Conservation (phyloP, 2,113 vertebrate species). For the Cephalopholis sonnerati region DNA sequence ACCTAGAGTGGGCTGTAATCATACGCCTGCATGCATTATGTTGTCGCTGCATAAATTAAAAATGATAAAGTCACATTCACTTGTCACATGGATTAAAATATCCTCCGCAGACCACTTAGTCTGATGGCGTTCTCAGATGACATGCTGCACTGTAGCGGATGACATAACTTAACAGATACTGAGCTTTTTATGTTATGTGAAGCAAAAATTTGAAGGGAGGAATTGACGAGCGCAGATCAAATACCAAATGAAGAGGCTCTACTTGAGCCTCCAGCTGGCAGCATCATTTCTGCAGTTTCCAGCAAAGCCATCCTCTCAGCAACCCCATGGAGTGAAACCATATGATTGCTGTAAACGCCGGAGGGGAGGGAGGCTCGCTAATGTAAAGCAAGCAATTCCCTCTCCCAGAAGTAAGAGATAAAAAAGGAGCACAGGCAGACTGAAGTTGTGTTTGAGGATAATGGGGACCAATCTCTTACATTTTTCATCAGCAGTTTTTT, state of each 20-base stretch:
- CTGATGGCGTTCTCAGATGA: background rate
- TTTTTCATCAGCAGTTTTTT: background rate
- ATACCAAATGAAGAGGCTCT: slow-evolving; percentile 24
- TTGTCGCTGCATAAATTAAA: background rate
- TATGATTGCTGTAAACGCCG: slow-evolving; percentile 46
- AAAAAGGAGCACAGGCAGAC: background rate
- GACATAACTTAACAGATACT: slow-evolving; percentile 6
- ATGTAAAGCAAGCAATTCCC: slow-evolving; percentile 45
- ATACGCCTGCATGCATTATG: background rate
- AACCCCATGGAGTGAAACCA: slow-evolving; percentile 32
- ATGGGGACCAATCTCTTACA: background rate
- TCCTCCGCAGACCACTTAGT: background rate
- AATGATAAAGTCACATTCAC: background rate
- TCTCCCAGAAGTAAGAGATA: background rate
- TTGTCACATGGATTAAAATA: slow-evolving; percentile 1
- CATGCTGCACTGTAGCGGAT: background rate
- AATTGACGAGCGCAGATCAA: slow-evolving; percentile 27
- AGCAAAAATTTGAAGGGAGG: slow-evolving; percentile 16
- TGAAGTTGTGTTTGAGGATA: background rate
- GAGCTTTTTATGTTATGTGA: slow-evolving; percentile 21
- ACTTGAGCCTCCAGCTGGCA: slow-evolving; percentile 48
- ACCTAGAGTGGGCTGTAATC: background rate
- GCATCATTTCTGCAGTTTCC: slow-evolving; percentile 24
- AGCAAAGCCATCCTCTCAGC: slow-evolving; percentile 35
- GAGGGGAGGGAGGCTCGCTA: slow-evolving; percentile 20